Evolutionary conservation across 2,113 vertebrate species (phyloP).

Genomic region (Mungos mungo): DNA sequence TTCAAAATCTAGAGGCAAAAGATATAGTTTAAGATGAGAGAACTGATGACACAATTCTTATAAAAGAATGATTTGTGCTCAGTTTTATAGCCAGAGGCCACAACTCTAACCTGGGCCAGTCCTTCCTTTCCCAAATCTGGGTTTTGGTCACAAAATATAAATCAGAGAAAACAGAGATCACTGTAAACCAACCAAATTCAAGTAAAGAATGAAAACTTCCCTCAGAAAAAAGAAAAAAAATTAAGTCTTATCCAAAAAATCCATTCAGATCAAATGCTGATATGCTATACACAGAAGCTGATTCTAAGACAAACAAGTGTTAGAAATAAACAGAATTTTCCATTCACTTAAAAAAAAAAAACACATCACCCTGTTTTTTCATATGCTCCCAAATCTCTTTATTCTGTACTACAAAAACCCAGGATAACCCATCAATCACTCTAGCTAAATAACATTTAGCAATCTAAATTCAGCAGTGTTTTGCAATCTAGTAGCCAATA

Average conservation of each 20-base stretch:
- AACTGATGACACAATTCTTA: neutral
- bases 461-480: slow-evolving; percentile 8
- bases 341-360: neutral
- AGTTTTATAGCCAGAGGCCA: neutral
- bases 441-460: neutral
- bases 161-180: neutral
- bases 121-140: neutral
- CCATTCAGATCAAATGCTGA: slow-evolving; percentile 18
- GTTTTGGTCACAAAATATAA: neutral
- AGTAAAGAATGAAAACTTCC: neutral
- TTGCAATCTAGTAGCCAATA: slow-evolving; percentile 16
- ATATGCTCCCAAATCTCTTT: neutral
- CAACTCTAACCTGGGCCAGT: neutral
- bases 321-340: slow-evolving; percentile 5
- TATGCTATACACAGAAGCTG: neutral
- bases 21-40: neutral
- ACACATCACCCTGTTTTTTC: neutral
- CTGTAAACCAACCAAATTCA: neutral
- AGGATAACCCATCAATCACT: neutral
- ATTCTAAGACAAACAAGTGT: neutral
- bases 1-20: slow-evolving; percentile 44
- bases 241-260: neutral
- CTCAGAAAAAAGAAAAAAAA: neutral
- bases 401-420: neutral
- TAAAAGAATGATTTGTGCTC: neutral